These are phyloP conservation scores for Aspidiotus destructor DNA, from an alignment of 2,888 invertebrate genomes.

Conservation along the genomic window DNA sequence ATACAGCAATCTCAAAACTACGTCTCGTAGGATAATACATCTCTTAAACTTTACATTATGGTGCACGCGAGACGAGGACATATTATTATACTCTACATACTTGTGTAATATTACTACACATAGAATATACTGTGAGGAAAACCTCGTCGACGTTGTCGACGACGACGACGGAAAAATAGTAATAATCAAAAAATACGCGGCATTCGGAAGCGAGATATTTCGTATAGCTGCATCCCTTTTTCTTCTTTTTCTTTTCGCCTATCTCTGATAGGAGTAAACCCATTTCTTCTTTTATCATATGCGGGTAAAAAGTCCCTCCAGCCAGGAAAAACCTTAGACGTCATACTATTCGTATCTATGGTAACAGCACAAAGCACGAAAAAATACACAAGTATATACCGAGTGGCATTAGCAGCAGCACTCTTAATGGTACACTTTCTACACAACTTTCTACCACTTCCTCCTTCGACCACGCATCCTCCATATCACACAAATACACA, in stretches of 20 bases:
- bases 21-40: slow-evolving; percentile 28
- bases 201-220: slow-evolving; percentile 30
- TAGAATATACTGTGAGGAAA: slow-evolving; percentile 2
- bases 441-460: slow-evolving; percentile 22
- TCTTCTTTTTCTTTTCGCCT: slow-evolving; percentile 15
- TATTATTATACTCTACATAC: slow-evolving; percentile 24
- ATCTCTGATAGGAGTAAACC: slow-evolving; percentile 20
- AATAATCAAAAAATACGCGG: slow-evolving; percentile 32
- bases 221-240: slow-evolving; percentile 25
- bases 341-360: slow-evolving; percentile 31
- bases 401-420: neutral
- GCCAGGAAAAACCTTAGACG: slow-evolving; percentile 27
- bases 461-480: slow-evolving; percentile 1
- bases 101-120: slow-evolving; percentile 10
- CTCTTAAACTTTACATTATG: slow-evolving; percentile 28
- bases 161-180: slow-evolving; percentile 15
- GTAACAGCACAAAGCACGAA: slow-evolving; percentile 30
- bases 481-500: slow-evolving; percentile 13
- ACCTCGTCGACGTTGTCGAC: neutral
- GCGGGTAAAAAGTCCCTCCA: slow-evolving; percentile 17
- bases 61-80: slow-evolving; percentile 21
- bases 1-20: slow-evolving; percentile 26
- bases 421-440: slow-evolving; percentile 23
- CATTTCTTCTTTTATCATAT: slow-evolving; percentile 29
- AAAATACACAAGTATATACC: slow-evolving; percentile 24